Conservation (phyloP, 92 coral and sea anemone genomes). For the Chrysogorgia sp. region DNA sequence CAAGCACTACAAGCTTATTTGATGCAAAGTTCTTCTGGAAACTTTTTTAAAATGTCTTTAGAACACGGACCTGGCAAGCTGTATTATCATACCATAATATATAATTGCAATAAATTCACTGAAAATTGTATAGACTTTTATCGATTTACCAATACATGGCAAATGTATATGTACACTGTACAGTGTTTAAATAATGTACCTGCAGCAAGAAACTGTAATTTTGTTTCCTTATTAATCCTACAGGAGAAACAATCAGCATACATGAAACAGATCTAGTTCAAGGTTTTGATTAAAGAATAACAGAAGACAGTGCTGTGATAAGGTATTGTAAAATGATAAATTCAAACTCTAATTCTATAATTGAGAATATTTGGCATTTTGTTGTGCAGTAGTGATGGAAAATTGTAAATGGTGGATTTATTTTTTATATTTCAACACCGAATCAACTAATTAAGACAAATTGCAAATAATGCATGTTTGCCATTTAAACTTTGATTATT, state of each 20-base stretch:
- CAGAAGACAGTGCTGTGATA: background rate
- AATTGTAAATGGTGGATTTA: too few relatives aligned
- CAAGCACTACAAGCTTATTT: slow-evolving; percentile 25
- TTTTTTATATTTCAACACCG: too few relatives aligned
- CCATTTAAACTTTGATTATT: too few relatives aligned
- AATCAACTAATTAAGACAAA: too few relatives aligned
- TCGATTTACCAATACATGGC: too few relatives aligned
- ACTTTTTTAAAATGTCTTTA: background rate
- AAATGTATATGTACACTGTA: too few relatives aligned
- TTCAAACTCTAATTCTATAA: background rate
- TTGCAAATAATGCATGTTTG: too few relatives aligned
- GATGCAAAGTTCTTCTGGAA: slow-evolving; percentile 19
- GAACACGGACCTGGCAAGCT: slow-evolving; percentile 9
- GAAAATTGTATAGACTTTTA: too few relatives aligned
- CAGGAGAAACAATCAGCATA: background rate
- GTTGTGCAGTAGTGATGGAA: too few relatives aligned
- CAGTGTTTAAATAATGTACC: background rate
- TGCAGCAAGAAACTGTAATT: background rate
- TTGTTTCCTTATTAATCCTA: background rate
- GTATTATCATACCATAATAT: background rate
- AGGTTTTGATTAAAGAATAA: background rate
- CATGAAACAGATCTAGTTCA: background rate
- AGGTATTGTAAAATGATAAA: background rate
- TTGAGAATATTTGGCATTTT: too few relatives aligned
- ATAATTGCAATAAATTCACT: too few relatives aligned